Base-by-base conservation (phyloP, 2,888 invertebrate genomes). In the Muschampia plurimacula region DNA sequence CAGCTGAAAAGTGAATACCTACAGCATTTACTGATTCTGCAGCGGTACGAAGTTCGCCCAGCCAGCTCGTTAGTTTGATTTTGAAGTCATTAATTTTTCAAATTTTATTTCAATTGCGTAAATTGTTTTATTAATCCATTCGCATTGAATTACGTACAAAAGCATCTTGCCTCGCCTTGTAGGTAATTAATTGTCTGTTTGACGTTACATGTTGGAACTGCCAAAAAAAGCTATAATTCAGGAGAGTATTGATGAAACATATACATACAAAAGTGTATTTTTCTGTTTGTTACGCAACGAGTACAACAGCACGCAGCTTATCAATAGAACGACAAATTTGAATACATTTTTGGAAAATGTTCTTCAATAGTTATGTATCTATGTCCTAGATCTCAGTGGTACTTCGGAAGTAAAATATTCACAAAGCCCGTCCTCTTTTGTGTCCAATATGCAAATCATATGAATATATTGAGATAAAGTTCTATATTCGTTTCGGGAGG, bases 391-490 rank as follows among this genome's bases (percentile, higher is more conserved):
- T 73, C 72, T 73, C 57, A 59, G 46, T 46, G 49, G 57, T 63
- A 68, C 68, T 68, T 72, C 57, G 36, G 72, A 63, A 64, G 67
- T 36, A 57, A 72, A 72, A 68, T 67, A 67, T 68, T 64, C 72
- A 46, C 62, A 67, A 57, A 49, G 67, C 28, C 66, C 72, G 62
- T 63, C 72, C 72, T 72, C 72, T 68, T 73, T 75, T 73, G 74
- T 74, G 67, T 75, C 46, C 69, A 63, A 69, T 74, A 77, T 74
- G 68, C 72, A 76, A 72, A 65, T 69, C 76, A 72, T 64, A 67
- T 64, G 74, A 74, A 74, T 72, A 77, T 73, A 73, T 78, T 60
- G 73, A 75, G 73, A 77, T 76, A 76, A 76, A 76, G 74, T 74
- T 76, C 71, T 68, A 76, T 77, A 57, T 77, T 69, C 69, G 64